Conservation (phyloP, 2,797 vertebrate genomes). For the Melanotaenia nigrans region DNA sequence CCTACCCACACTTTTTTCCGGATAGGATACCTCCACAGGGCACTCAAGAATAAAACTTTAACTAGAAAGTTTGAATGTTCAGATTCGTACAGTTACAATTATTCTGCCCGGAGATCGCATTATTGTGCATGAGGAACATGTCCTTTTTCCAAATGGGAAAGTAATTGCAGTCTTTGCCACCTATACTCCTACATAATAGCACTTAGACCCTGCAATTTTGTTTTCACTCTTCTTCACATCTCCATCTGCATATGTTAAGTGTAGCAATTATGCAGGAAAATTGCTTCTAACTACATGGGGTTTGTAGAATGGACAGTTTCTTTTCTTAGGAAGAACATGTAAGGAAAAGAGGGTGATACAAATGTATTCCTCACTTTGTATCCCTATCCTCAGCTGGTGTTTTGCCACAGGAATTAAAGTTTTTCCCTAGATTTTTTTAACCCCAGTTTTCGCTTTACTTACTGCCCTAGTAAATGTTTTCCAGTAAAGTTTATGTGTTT, state of each 20-base stretch:
- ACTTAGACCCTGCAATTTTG: conserved; percentile 84
- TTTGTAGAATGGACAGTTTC: conserved; percentile 70
- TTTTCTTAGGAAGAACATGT: conserved; percentile 65
- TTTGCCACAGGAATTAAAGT: conserved; percentile 1
- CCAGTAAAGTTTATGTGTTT: background rate
- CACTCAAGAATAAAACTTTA: conserved; percentile 43
- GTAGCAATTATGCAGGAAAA: conserved; percentile 84
- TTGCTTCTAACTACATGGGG: conserved; percentile 79
- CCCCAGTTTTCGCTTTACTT: background rate
- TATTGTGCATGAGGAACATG: conserved; percentile 75
- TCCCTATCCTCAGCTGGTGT: conserved; percentile 5
- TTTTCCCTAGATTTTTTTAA: background rate
- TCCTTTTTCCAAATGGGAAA: conserved; percentile 82
- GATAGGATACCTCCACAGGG: conserved; percentile 5
- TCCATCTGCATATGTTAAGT: conserved; percentile 85
- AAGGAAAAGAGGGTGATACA: conserved; percentile 48
- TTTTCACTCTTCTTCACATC: conserved; percentile 83
- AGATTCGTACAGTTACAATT: conserved; percentile 77
- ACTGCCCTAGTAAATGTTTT: background rate
- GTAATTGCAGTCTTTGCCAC: conserved; percentile 85
- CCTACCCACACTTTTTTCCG: conserved; percentile 15
- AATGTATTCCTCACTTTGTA: conserved; percentile 36
- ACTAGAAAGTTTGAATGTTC: conserved; percentile 63
- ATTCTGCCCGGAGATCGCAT: conserved; percentile 81
- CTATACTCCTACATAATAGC: conserved; percentile 85